Percentiles rank a stretch among this genome's conserved stretches.
These are phyloP conservation scores for Anarsia innoxiella DNA, from an alignment of 2,888 invertebrate genomes.

Conservation along the genomic window DNA sequence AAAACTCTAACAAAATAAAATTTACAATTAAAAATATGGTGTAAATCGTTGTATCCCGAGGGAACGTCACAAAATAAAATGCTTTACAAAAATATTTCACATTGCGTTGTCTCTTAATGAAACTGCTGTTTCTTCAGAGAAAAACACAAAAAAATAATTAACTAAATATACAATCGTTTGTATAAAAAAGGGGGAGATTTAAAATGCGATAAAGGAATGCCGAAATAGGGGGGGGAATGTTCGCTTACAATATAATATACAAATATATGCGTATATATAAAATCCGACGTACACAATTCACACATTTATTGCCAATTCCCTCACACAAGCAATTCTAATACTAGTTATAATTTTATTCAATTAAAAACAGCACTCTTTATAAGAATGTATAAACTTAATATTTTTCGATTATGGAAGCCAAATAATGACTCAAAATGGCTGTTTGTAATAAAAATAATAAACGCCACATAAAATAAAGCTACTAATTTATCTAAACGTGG, in stretches of 20 bases:
- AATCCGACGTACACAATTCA: slow-evolving; percentile 41
- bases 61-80: slow-evolving; percentile 52
- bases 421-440: neutral
- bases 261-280: neutral
- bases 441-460: slow-evolving; percentile 1
- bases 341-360: slow-evolving; percentile 12
- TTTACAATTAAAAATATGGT: slow-evolving; percentile 57
- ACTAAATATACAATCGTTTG: neutral
- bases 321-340: slow-evolving; percentile 28
- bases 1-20: slow-evolving; percentile 63
- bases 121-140: slow-evolving; percentile 18
- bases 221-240: slow-evolving; percentile 13
- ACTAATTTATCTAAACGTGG: neutral
- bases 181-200: neutral
- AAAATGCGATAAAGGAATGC: slow-evolving; percentile 23
- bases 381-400: slow-evolving; percentile 30
- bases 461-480: neutral
- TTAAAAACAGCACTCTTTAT: slow-evolving; percentile 30
- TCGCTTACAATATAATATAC: neutral
- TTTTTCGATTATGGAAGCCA: slow-evolving; percentile 34
- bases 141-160: neutral
- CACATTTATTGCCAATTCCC: slow-evolving; percentile 47
- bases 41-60: slow-evolving; percentile 58
- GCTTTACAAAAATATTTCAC: slow-evolving; percentile 57
- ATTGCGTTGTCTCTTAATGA: too few species aligned